These are phyloP conservation scores for Embidobia sp. DNA, from an alignment of 2,888 invertebrate species.

Conservation along the genomic window DNA sequence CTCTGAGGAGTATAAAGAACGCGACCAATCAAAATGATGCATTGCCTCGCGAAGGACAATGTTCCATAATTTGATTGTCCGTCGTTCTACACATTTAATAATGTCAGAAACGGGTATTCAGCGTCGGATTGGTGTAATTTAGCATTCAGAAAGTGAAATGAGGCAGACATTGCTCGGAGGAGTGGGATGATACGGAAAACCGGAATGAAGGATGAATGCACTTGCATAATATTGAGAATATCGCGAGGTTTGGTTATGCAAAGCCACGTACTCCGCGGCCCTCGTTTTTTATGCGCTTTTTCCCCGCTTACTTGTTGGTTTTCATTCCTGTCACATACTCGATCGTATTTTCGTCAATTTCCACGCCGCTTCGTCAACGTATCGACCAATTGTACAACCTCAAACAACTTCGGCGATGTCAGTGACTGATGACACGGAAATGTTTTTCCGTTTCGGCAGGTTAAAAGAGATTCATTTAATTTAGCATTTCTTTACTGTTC, in stretches of 20 bases:
- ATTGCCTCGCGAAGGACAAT: conserved; percentile 19
- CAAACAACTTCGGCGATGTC: not conserved
- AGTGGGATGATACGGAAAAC: conserved; percentile 40
- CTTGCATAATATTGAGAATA: conserved; percentile 62
- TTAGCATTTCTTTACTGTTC: too few relatives aligned
- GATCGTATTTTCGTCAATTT: conserved; percentile 46
- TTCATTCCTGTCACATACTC: conserved; percentile 49
- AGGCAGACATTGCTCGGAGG: conserved; percentile 36
- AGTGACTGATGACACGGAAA: not conserved
- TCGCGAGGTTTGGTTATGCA: conserved; percentile 58
- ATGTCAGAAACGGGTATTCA: conserved; percentile 33
- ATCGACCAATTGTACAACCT: not conserved
- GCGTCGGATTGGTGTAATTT: conserved; percentile 33
- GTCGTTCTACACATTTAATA: conserved; percentile 48
- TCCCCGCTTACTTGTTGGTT: conserved; percentile 36
- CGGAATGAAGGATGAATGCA: conserved; percentile 53
- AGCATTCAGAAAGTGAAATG: conserved; percentile 62
- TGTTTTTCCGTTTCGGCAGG: not conserved
- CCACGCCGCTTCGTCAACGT: conserved; percentile 20
- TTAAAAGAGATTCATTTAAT: too few relatives aligned
- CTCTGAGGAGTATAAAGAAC: conserved; percentile 12
- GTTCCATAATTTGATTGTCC: conserved; percentile 50
- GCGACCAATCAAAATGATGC: conserved; percentile 33
- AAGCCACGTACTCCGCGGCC: conserved; percentile 49
- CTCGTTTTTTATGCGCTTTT: conserved; percentile 30